These are phyloP conservation scores for Drosophila ficusphila DNA, from an alignment of 1,140 invertebrate genomes.

Conservation along the genomic window DNA sequence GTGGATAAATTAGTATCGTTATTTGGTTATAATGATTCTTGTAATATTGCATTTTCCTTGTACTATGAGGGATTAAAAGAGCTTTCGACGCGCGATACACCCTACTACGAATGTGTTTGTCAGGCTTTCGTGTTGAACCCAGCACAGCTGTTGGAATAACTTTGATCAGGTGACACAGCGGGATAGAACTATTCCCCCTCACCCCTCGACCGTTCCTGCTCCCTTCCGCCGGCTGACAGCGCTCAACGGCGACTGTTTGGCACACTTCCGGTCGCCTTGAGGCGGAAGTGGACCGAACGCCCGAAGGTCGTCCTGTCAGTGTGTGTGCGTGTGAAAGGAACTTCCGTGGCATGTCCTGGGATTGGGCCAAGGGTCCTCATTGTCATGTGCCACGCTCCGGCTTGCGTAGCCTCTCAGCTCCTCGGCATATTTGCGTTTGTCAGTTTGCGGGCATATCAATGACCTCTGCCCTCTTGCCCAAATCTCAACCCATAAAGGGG, in stretches of 20 bases:
- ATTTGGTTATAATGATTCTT: too few relatives aligned
- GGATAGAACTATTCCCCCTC: slow-evolving; percentile 1
- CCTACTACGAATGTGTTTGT: slow-evolving; percentile 1
- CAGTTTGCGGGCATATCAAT: slow-evolving; percentile 71
- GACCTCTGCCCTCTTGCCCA: slow-evolving; percentile 27
- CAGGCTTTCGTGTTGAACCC: background rate
- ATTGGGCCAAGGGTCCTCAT: slow-evolving; percentile 59
- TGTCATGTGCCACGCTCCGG: slow-evolving; percentile 51
- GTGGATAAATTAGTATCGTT: too few relatives aligned
- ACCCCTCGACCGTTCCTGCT: background rate
- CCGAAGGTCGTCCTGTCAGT: slow-evolving; percentile 19
- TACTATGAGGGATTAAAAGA: background rate
- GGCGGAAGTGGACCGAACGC: slow-evolving; percentile 67
- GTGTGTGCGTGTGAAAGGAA: slow-evolving; percentile 48
- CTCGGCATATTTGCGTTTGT: slow-evolving; percentile 65
- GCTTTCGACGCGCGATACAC: background rate
- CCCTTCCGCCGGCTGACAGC: slow-evolving; percentile 26
- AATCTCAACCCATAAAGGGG: slow-evolving; percentile 45
- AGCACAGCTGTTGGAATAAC: slow-evolving; percentile 2
- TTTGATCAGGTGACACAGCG: slow-evolving; percentile 32
- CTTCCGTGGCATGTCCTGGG: slow-evolving; percentile 62
- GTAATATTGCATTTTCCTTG: too few relatives aligned
- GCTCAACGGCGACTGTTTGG: slow-evolving; percentile 59
- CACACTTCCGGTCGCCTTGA: slow-evolving; percentile 53
- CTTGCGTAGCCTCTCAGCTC: background rate